These are phyloP conservation scores for Hyperoplus lanceolatus DNA, from an alignment of 2,797 vertebrate species.

Conservation along the genomic window DNA sequence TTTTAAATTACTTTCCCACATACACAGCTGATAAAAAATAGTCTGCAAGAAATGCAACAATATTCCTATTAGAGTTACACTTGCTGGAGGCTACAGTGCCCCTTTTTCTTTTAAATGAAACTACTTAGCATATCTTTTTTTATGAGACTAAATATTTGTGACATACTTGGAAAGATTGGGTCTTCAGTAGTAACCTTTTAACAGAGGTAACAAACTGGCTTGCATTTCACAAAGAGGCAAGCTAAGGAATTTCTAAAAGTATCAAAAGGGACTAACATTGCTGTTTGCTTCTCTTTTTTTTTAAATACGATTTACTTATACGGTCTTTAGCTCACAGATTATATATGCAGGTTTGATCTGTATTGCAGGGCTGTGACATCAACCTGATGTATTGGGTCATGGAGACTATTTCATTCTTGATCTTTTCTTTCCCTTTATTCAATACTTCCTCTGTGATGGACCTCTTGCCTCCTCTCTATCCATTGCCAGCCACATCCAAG, in stretches of 20 bases:
- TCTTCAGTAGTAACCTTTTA: neutral
- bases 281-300: too few species aligned
- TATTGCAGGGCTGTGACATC: neutral
- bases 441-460: conserved; percentile 5
- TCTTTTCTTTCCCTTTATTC: conserved; percentile 1
- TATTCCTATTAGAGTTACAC: neutral
- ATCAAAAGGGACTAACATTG: neutral
- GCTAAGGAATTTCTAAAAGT: neutral
- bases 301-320: too few species aligned
- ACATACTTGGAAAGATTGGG: neutral
- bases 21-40: neutral
- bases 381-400: neutral
- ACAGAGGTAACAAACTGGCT: neutral
- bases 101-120: neutral
- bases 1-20: too few species aligned
- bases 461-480: neutral
- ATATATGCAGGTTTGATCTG: neutral
- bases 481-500: neutral
- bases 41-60: neutral
- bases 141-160: neutral
- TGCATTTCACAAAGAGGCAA: neutral
- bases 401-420: neutral
- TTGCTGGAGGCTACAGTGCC: neutral
- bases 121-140: neutral
- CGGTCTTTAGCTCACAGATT: neutral